Evolutionary conservation across 2,113 vertebrate genomes (phyloP), one percentile per base, ranked within the genome.

Genomic region (Tringa solitaria): DNA sequence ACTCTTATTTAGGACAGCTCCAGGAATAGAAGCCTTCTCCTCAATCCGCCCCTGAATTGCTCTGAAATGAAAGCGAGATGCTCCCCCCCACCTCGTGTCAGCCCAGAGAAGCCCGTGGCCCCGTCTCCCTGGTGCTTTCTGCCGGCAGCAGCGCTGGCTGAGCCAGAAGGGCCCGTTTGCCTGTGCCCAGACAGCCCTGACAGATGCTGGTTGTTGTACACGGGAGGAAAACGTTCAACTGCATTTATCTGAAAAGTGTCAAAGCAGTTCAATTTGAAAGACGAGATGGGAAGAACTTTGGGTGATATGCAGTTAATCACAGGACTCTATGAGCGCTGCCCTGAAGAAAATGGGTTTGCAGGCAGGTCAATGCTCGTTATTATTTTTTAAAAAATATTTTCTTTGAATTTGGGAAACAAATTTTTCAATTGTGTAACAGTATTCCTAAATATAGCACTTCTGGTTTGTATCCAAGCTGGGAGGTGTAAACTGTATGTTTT

Each of bases 171-270:
- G 89, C 72, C 76, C 13, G 64, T 10, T 72, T 76, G 74, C 4
- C 82, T 83, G 27, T 79, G 79, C 87, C 1, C 4, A 57, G 41
- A n/a, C 89, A 77, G 84, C 61, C 67, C 37, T 77, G 95, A 51
- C 65, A 67, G 93, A 39, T 28, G 75, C n/a, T 78, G 59, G 28
- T 37, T 16, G 79, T 33, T 54, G 63, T 11, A 13, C 63, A n/a
- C 18, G 70, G 67, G 50, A 83, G 84, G 75, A 45, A 48, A 94
- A 35, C 0, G 1, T 48, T 23, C 48, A 63, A 14, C 84, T 90
- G 84, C 59, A 12, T 74, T 92, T 68, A 57, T 81, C 93, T 94
- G 95, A 65, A 21, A 87, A 76, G 65, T 46, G 89, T 87, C 88
- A 50, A 57, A 69, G 48, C 13, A 41, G 61, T 35, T 89, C 77